Evolutionary conservation across 1,140 invertebrate species (phyloP), one percentile per base, ranked within the genome.

Genomic region (Vanessa tameamea): DNA sequence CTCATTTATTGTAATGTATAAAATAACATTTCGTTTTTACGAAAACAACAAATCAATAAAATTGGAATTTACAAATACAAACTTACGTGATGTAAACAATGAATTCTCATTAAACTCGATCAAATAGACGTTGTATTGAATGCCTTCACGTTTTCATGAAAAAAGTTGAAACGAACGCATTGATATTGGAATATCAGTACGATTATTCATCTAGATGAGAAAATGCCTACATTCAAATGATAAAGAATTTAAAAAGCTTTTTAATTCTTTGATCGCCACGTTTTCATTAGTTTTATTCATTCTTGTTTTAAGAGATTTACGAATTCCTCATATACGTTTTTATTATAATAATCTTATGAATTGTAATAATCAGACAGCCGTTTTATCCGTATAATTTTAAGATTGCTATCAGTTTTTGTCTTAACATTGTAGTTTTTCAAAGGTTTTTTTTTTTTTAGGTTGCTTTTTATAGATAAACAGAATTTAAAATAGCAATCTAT

Each of bases 161-260:
- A 51, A 66, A 66, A 66, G 47, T 66, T 51, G 13, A 9, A 31
- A 66, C 13, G 43, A 53, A 47, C 20, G 51, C 51, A 53, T n/a
- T n/a, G 51, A 53, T 53, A 53, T 53, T 53, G 51, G 51, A 53
- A 53, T 53, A 53, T 53, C 51, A 53, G 51, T 53, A 7, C n/a
- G n/a, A 53, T 53, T 53, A 53, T 53, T 55, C 51, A 20, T 55
- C 8, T 53, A 43, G 51, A 55, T 20, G 51, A 55, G 51, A 55
- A 55, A 55, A n/a, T 55, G 51, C 51, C 51, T 55, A 55, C 51
- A 20, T 55, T 55, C 51, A 55, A 55, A 20, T 55, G 51, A 20
- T 55, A 50, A 50, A 43, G 37, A 43, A 5, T 50, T 9, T 50
- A 50, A 50, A 50, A n/a, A 5, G 37, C 37, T 43, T 43, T 43